Conservation (phyloP, 2,113 vertebrate genomes). For the Thamnophis sirtalis region DNA sequence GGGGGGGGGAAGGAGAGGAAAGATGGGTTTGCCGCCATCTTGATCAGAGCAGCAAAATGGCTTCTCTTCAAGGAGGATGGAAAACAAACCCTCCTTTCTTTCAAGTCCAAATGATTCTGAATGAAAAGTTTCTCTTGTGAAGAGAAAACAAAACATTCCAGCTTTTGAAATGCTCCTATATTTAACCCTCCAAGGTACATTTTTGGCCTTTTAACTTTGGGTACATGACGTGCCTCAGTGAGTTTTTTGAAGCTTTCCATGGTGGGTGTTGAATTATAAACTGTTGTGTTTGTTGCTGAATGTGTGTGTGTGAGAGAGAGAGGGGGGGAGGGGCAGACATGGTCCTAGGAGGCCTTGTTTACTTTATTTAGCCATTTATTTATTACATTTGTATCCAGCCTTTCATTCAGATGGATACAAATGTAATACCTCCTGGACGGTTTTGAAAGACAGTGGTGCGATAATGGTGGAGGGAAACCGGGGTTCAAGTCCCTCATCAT, state of each 20-base stretch:
- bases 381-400: neutral
- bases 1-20: neutral
- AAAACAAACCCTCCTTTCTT: neutral
- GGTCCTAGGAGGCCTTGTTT: neutral
- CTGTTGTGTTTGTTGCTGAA: neutral
- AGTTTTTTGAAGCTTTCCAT: neutral
- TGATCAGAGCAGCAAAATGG: neutral
- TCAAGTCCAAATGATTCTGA: neutral
- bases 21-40: neutral
- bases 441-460: neutral
- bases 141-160: neutral
- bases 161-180: neutral
- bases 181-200: neutral
- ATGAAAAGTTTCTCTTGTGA: neutral
- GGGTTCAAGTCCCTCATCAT: neutral
- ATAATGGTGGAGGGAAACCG: neutral
- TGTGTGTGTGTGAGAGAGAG: neutral
- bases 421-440: neutral
- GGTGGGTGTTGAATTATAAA: neutral
- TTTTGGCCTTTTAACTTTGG: neutral
- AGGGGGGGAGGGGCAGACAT: neutral
- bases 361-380: neutral
- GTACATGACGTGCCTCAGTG: neutral
- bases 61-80: neutral
- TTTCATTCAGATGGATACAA: neutral